These are phyloP conservation scores for Falcaria lacertinaria DNA, from an alignment of 2,888 invertebrate species.

Conservation along the genomic window DNA sequence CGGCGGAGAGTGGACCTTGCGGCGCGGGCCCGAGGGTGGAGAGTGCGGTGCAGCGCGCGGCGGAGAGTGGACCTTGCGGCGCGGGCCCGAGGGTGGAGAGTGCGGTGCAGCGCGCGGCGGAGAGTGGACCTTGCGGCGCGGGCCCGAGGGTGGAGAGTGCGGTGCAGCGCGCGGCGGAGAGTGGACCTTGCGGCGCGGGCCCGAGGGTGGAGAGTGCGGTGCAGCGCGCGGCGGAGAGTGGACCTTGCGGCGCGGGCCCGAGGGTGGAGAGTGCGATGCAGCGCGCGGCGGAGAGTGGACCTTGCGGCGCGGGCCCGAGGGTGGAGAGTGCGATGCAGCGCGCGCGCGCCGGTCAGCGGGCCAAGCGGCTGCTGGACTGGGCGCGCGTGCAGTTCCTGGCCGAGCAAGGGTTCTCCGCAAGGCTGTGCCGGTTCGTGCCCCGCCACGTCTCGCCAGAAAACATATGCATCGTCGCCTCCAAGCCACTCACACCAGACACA, in stretches of 20 bases:
- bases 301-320: no score
- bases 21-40: background rate
- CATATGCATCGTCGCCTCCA: constrained; percentile 84
- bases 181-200: background rate
- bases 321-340: constrained; percentile 12
- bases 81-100: background rate
- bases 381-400: constrained; percentile 83
- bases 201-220: background rate
- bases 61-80: no score
- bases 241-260: no score
- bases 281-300: no score
- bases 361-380: constrained; percentile 88
- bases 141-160: constrained; percentile 80
- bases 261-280: background rate
- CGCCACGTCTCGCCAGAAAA: constrained; percentile 86
- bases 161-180: constrained; percentile 6
- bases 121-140: constrained; percentile 83
- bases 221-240: background rate
- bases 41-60: background rate
- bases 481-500: background rate
- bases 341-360: constrained; percentile 81
- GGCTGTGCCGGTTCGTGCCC: constrained; percentile 83
- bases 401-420: constrained; percentile 78
- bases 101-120: background rate
- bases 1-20: no score